Conservation (phyloP, 2,113 vertebrate species). For the Petrocephalus microphthalmus region DNA sequence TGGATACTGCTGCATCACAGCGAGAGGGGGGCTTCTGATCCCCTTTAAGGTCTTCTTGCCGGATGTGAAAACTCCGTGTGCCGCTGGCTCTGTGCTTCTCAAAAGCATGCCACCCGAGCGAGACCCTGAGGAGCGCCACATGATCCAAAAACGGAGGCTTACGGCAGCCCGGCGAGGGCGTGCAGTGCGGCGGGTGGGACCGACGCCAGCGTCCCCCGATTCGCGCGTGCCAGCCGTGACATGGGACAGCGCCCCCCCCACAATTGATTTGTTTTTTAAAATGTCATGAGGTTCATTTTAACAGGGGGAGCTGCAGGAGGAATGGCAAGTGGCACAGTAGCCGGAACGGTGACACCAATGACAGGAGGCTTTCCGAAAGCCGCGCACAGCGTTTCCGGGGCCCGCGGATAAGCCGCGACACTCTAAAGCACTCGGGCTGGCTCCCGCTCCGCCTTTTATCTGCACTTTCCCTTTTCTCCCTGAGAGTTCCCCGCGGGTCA, state of each 20-base stretch:
- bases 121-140: not conserved
- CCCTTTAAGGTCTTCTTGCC: not conserved
- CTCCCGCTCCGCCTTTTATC: not conserved
- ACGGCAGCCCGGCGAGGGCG: not conserved
- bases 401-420: not conserved
- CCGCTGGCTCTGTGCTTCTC: not conserved
- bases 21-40: not conserved
- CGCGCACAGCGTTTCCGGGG: not conserved
- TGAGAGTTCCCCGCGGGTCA: not conserved
- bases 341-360: not conserved
- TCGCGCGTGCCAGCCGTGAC: not conserved
- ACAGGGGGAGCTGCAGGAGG: not conserved
- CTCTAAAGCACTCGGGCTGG: constrained; percentile 3
- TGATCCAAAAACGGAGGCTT: not conserved
- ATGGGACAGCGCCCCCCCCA: too few relatives aligned
- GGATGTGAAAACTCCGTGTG: not conserved
- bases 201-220: too few relatives aligned
- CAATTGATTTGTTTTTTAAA: not conserved
- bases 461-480: not conserved
- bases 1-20: not conserved
- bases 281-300: not conserved
- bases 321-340: not conserved
- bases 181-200: not conserved
- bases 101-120: not conserved
- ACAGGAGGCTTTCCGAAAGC: not conserved